Evolutionary conservation across 2,888 invertebrate species (phyloP), one percentile per base, ranked within the genome.

Genomic region (Drosophila sordidula): DNA sequence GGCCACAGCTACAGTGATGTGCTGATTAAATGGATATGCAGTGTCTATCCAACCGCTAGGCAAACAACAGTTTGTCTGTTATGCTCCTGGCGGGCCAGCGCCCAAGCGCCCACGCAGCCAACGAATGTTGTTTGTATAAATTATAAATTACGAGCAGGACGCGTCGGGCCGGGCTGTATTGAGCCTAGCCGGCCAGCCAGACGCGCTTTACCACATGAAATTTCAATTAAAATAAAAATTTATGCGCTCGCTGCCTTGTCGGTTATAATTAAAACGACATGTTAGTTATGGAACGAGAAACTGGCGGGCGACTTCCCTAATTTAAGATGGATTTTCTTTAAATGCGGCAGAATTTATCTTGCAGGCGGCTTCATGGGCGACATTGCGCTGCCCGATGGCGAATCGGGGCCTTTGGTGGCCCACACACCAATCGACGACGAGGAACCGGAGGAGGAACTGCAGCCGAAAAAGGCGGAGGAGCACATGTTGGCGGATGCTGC

Each of bases 281-380:
- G 59, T 52, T 59, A 71, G 66, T 66, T 66, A 67, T 52, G 63
- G 41, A 1, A 39, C 32, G 39, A 50, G 54, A 14, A 2, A 11
- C 34, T 16, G 29, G 42, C 4, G 6, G 6, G 18, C 29, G 32
- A 25, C 12, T 56, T 32, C 16, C 46, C 25, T 18, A 32, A 45
- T 52, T 50, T 29, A 39, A 50, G 6, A 11, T n/a, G n/a, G 12
- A 18, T 14, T 26, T 9, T 62, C 32, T 59, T 58, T 16, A 63
- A 50, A 55, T 50, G 55, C 6, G 6, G 14, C 0, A 12, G 5
- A 42, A 62, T 70, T 34, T 61, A 38, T 46, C 18, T 94, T 94
- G 22, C 93, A 97, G 97, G 94, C 85, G 95, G 95, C 57, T 97
- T 97, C 90, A 93, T 96, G 93, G 97, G 97, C 0, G 97, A 97